Base-by-base conservation (phyloP, 2,888 invertebrate genomes). In the Clostera curtula region DNA sequence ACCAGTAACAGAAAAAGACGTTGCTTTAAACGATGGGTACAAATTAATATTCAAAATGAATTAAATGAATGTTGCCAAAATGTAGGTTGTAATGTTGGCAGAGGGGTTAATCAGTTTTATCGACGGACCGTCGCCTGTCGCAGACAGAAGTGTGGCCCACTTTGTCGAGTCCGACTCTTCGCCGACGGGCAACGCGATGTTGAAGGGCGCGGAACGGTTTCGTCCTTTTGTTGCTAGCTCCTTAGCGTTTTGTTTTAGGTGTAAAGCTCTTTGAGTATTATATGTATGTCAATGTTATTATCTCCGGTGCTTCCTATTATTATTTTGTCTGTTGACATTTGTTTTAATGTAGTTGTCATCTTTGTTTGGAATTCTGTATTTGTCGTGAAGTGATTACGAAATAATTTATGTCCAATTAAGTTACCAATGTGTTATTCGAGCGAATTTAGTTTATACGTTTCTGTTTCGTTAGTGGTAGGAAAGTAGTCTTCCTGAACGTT, bases 401-500 rank as follows among this genome's bases (percentile, higher is more conserved):
- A 27, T 46, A 40, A 53, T 69, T 67, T 70, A 73, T 72, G 52
- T 68, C 69, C 65, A 70, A 68, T 59, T 74, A 46, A 75, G 82
- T 83, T 83, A 83, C 82, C 82, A 82, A 59, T 73, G 52, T 71
- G 75, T 77, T 79, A 71, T 76, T 71, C 56, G 68, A 77, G 67
- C 79, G 79, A 79, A 79, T 82, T 83, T 80, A 79, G 79, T 82
- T 76, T 62, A 66, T 63, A 72, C 79, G 80, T 74, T 77, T 71
- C 76, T 79, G 72, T 83, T 80, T 80, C 74, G 75, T 77, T 76
- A 79, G 76, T 77, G 67, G 72, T 82, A 82, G 76, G 70, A 76
- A 74, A 79, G 77, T 80, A 80, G 82, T 83, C 83, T 83, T 83
- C 82, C 80, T 75, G 62, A 82, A 79, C 76, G 77, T 80, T 82